phyloP scores from a whole-genome alignment of 1,140 invertebrate species.

The Palaemon carinicauda region DNA sequence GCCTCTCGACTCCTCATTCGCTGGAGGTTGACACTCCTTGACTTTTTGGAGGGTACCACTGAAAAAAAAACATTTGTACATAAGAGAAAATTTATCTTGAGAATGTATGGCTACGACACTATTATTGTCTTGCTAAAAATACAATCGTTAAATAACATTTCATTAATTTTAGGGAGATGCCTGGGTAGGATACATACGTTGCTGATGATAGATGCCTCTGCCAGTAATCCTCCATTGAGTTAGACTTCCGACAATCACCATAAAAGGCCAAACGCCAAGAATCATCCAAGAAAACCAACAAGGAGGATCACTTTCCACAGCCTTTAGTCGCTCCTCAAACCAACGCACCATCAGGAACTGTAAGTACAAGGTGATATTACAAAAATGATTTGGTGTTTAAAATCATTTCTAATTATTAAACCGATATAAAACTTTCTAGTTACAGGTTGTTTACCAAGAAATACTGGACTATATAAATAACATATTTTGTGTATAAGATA shows the following conservation, averaged over 20 bases:
- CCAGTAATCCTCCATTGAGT: constrained; percentile 78
- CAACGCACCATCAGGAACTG: constrained; percentile 70
- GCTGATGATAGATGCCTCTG: constrained; percentile 72
- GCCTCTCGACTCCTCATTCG: constrained; percentile 74
- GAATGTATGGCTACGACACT: too few species aligned
- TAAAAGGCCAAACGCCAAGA: constrained; percentile 77
- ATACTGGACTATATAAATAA: too few species aligned
- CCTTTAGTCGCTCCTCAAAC: constrained; percentile 70
- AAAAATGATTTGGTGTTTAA: too few species aligned
- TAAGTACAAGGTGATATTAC: neutral
- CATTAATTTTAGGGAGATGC: too few species aligned
- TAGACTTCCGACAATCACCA: constrained; percentile 74
- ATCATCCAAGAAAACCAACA: constrained; percentile 83
- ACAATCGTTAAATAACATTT: neutral
- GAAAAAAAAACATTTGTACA: constrained; percentile 13
- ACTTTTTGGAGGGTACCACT: constrained; percentile 64
- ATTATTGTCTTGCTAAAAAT: neutral
- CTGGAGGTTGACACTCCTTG: constrained; percentile 65
- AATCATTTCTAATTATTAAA: too few species aligned
- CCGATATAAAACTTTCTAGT: too few species aligned
- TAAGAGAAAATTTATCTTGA: neutral
- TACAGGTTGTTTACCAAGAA: too few species aligned
- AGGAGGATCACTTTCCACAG: constrained; percentile 66
- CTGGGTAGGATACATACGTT: constrained; percentile 61
- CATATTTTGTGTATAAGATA: too few species aligned